Percentiles rank a stretch among this genome's conserved stretches.
Evolutionary conservation across 2,888 invertebrate genomes (phyloP).

Genomic region (Eudiplozoon nipponicum): DNA sequence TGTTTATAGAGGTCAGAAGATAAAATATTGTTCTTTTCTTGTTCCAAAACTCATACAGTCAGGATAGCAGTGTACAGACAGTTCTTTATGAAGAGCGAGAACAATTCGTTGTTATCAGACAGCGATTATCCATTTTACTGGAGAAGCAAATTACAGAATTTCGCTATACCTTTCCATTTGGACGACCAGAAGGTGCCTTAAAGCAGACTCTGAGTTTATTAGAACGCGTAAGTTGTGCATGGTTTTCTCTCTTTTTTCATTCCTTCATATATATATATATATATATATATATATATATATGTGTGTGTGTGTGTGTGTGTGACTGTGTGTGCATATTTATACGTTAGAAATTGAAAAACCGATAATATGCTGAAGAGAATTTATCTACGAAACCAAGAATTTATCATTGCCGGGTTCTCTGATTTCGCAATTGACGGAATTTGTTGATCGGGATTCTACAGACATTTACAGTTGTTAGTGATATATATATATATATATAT

Average conservation of each 20-base stretch:
- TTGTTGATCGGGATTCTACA: no score
- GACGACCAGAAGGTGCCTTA: slow-evolving; percentile 78
- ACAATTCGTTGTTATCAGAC: slow-evolving; percentile 82
- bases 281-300: neutral
- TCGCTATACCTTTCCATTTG: slow-evolving; percentile 88
- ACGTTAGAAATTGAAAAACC: neutral
- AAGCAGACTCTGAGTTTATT: slow-evolving; percentile 74
- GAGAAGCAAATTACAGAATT: slow-evolving; percentile 98
- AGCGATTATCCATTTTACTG: slow-evolving; percentile 53
- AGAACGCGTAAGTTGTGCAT: slow-evolving; percentile 36
- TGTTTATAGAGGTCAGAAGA: no score
- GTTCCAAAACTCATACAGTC: slow-evolving; percentile 33
- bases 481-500: no score
- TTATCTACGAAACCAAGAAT: no score
- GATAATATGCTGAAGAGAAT: no score
- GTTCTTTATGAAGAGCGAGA: slow-evolving; percentile 65
- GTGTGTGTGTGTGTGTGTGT: neutral
- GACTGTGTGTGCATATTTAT: neutral
- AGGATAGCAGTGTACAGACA: slow-evolving; percentile 72
- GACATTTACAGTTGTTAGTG: no score
- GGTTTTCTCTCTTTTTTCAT: neutral
- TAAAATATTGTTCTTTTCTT: neutral
- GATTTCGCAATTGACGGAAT: no score
- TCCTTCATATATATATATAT: neutral
- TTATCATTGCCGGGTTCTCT: no score